Conservation (phyloP, 2,113 vertebrate genomes). For the Macquaria australasica region DNA sequence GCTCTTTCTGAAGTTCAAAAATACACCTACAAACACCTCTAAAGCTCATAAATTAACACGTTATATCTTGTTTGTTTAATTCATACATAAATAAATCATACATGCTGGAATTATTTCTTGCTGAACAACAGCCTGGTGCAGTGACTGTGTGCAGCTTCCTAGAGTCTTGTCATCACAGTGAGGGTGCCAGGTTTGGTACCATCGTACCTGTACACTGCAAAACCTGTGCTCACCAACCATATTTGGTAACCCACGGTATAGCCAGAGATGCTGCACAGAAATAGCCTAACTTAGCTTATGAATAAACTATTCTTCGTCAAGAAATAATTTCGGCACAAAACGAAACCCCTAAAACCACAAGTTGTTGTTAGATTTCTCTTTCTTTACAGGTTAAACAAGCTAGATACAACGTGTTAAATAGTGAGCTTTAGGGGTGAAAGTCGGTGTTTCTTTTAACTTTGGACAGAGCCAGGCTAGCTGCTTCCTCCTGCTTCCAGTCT, state of each 20-base stretch:
- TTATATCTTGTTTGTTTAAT: not conserved
- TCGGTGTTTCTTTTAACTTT: not conserved
- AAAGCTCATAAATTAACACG: not conserved
- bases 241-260: not conserved
- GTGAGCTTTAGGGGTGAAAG: not conserved
- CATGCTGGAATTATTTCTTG: too few species aligned
- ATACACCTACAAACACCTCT: not conserved
- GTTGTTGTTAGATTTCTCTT: not conserved
- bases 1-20: not conserved
- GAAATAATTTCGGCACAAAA: not conserved
- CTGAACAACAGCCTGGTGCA: too few species aligned
- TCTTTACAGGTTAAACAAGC: not conserved
- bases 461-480: not conserved
- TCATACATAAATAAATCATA: not conserved
- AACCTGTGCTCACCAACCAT: not conserved
- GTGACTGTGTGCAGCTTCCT: not conserved
- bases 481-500: not conserved
- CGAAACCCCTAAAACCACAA: not conserved
- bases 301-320: not conserved
- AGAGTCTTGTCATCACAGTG: not conserved
- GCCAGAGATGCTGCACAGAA: not conserved
- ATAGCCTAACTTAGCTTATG: not conserved
- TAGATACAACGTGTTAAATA: not conserved
- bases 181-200: slow-evolving; percentile 1
- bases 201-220: not conserved